These are phyloP conservation scores for Brienomyrus brachyistius DNA, from an alignment of 2,113 vertebrate genomes.

Conservation along the genomic window DNA sequence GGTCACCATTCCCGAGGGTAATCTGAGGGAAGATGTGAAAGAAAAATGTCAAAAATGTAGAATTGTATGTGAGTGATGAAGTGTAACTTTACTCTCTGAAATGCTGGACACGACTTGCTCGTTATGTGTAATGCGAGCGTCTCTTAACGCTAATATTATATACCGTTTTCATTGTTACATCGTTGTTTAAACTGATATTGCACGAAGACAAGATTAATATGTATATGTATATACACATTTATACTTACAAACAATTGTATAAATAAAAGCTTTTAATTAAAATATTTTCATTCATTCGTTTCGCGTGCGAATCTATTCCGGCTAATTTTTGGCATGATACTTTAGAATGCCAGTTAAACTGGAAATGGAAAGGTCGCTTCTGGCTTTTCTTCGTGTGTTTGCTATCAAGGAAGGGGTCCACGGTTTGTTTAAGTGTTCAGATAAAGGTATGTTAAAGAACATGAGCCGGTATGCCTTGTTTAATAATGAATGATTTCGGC, in stretches of 20 bases:
- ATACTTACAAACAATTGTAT: background rate
- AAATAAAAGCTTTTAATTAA: background rate
- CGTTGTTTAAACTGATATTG: background rate
- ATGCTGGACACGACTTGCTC: background rate
- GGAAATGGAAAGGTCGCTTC: background rate
- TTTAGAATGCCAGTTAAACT: background rate
- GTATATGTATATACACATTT: background rate
- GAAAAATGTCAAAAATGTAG: background rate
- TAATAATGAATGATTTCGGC: constrained; percentile 66
- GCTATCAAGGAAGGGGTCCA: background rate
- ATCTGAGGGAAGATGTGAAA: background rate
- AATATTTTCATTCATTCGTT: background rate
- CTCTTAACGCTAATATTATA: background rate
- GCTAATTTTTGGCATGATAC: background rate
- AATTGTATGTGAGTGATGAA: background rate
- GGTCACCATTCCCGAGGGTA: background rate
- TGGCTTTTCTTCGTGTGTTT: background rate
- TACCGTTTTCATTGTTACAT: background rate
- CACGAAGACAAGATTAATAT: background rate
- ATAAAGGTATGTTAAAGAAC: constrained; percentile 36
- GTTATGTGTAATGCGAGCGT: background rate
- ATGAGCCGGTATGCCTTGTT: constrained; percentile 38
- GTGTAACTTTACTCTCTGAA: background rate
- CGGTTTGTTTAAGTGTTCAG: background rate
- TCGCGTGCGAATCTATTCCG: background rate